Evolutionary conservation across 2,888 invertebrate species (phyloP).

Genomic region (Rhodophaea formosa): DNA sequence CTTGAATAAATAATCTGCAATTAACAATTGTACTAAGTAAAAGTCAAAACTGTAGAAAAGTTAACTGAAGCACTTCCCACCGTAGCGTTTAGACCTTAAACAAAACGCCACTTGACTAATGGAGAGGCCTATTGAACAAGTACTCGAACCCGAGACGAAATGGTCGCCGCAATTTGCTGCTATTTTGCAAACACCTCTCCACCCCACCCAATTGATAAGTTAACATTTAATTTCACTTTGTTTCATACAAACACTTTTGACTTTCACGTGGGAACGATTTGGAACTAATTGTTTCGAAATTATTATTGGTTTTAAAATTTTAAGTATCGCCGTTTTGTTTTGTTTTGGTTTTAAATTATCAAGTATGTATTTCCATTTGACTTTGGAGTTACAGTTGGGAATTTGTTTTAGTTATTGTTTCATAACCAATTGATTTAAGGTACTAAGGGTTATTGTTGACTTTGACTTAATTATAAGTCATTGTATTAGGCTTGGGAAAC

Average conservation of each 20-base stretch:
- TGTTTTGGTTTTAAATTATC: too few relatives aligned
- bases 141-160: slow-evolving; percentile 52
- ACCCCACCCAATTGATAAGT: slow-evolving; percentile 50
- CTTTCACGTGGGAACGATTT: slow-evolving; percentile 54
- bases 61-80: slow-evolving; percentile 22
- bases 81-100: slow-evolving; percentile 22
- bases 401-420: not conserved
- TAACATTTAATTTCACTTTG: slow-evolving; percentile 53
- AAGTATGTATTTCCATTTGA: not conserved
- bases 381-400: not conserved
- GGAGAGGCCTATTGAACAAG: slow-evolving; percentile 46
- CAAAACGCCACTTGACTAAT: slow-evolving; percentile 47
- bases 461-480: not conserved
- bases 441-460: not conserved
- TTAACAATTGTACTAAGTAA: not conserved
- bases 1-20: not conserved
- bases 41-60: slow-evolving; percentile 19
- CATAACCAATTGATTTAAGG: not conserved
- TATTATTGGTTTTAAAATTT: slow-evolving; percentile 4
- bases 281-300: slow-evolving; percentile 6
- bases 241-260: slow-evolving; percentile 40
- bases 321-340: too few relatives aligned
- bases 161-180: slow-evolving; percentile 61
- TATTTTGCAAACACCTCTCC: slow-evolving; percentile 73
- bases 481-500: too few relatives aligned